phyloP scores from a whole-genome alignment of 2,888 invertebrate species.

The Ctena decussata region DNA sequence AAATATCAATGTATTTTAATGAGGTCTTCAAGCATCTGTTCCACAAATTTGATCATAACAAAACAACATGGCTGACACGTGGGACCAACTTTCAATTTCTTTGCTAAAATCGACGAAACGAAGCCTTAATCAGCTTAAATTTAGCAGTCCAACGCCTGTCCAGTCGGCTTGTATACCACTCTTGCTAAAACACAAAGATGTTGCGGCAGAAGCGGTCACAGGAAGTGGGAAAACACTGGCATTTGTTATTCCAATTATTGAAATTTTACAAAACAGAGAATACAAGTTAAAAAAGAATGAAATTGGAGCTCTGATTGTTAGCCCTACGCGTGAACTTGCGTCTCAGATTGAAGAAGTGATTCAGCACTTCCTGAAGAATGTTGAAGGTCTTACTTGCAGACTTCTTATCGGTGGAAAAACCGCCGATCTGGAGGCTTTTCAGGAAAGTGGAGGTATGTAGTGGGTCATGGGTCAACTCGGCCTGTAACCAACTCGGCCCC shows the following conservation, averaged over 20 bases:
- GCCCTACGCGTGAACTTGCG: slow-evolving; percentile 98
- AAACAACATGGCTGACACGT: slow-evolving; percentile 73
- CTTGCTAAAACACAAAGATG: slow-evolving; percentile 96
- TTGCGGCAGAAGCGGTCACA: slow-evolving; percentile 99
- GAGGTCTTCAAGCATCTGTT: slow-evolving; percentile 40
- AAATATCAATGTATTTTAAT: too few relatives aligned
- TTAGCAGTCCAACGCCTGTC: slow-evolving; percentile 77
- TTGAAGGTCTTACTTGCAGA: slow-evolving; percentile 83
- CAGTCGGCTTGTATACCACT: slow-evolving; percentile 95
- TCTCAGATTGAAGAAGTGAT: slow-evolving; percentile 92
- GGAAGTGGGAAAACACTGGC: slow-evolving; percentile 99
- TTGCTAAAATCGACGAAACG: slow-evolving; percentile 57
- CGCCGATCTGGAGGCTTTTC: slow-evolving; percentile 91
- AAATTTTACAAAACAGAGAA: slow-evolving; percentile 90
- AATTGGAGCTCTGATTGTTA: slow-evolving; percentile 95
- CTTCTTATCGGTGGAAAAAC: slow-evolving; percentile 93
- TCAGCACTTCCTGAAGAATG: slow-evolving; percentile 78
- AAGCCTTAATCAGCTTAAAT: slow-evolving; percentile 67
- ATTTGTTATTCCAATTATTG: slow-evolving; percentile 96
- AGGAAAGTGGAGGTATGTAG: slow-evolving; percentile 88
- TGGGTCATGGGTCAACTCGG: too few relatives aligned
- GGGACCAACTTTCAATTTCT: slow-evolving; percentile 62
- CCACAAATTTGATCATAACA: background rate
- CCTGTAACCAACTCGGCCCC: too few relatives aligned
- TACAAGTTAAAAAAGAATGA: slow-evolving; percentile 83